phyloP scores from a whole-genome alignment of 2,888 invertebrate genomes.

The Tupiocoris notatus region DNA sequence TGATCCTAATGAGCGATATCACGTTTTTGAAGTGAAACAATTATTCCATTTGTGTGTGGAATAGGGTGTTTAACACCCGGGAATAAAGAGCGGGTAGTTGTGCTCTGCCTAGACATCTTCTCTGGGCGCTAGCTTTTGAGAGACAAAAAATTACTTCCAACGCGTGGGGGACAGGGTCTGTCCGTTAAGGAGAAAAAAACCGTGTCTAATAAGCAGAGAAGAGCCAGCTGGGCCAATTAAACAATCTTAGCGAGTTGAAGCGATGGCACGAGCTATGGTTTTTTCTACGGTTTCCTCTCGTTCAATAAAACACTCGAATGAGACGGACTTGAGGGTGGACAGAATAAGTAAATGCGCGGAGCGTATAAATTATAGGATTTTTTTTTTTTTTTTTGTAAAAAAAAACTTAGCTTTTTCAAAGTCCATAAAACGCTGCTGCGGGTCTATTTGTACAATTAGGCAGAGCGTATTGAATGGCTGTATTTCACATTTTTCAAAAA shows the following conservation, averaged over 20 bases:
- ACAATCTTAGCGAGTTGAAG: constrained; percentile 32
- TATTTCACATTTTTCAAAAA: too few relatives aligned
- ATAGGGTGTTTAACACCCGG: constrained; percentile 26
- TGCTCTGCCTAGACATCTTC: constrained; percentile 21
- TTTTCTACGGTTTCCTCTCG: neutral
- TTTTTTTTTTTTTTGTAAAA: neutral
- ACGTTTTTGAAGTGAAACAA: constrained; percentile 41
- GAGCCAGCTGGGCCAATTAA: constrained; percentile 37
- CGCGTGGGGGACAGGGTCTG: constrained; percentile 14
- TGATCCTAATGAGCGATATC: constrained; percentile 41
- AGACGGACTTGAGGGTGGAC: neutral
- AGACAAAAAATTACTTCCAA: neutral
- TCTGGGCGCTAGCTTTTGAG: constrained; percentile 8
- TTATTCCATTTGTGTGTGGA: constrained; percentile 40
- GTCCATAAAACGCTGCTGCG: too few relatives aligned
- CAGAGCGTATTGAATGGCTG: too few relatives aligned
- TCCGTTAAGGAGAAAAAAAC: constrained; percentile 4
- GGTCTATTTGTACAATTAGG: too few relatives aligned
- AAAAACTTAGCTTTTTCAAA: too few relatives aligned
- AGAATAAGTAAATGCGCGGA: neutral
- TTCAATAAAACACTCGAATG: neutral
- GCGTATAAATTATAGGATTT: too few relatives aligned
- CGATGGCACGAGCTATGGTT: constrained; percentile 27
- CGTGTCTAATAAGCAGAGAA: constrained; percentile 27
- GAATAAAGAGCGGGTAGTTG: neutral